Base-by-base conservation (phyloP, 2,888 invertebrate species). In the Blastobasis lacticolella region DNA sequence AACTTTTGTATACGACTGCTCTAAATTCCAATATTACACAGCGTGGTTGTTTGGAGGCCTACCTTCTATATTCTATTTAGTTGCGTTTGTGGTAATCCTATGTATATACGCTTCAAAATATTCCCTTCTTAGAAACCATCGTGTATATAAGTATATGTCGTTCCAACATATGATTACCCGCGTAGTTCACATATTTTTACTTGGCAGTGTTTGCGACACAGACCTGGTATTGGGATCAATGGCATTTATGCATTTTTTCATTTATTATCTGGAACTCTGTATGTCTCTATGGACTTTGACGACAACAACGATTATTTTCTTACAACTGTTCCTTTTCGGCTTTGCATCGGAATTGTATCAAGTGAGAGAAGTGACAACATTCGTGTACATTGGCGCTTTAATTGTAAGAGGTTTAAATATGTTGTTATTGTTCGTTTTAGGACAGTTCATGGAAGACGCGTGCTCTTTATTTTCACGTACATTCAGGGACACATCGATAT, bases 301-400 rank as follows among this genome's bases (percentile, higher is more conserved):
- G 45, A 40, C 62, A 6, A 49, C 62, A 6, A 57, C 61, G 58
- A 53, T 66, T 5, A 49, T 61, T 10, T 67, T 63, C 53, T 47
- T 68, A 48, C 64, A 58, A 48, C 45, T 68, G n/a, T 64, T 67
- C 23, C 36, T 67, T 6, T 62, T 64, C 4, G 50, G 48, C 41
- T 58, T 61, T 44, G 58, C 57, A 4, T 61, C 60, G 46, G 51
- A 57, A 38, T 51, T 66, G 5, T 67, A 67, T 37, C 58, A 7
- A 48, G 53, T 57, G 45, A 59, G 50, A 44, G 57, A 67, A 4
- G 37, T 64, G 6, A 44, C 55, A 1, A n/a, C 54, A 8, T 68
- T 64, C 53, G 46, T 53, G 5, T 49, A 46, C 0, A 4, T 63
- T 0, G 57, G 62, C 4, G 38, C 63, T 5, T 5, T 40, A 10